Base-by-base conservation (phyloP, 2,113 vertebrate genomes). In the Pseudorasbora parva region DNA sequence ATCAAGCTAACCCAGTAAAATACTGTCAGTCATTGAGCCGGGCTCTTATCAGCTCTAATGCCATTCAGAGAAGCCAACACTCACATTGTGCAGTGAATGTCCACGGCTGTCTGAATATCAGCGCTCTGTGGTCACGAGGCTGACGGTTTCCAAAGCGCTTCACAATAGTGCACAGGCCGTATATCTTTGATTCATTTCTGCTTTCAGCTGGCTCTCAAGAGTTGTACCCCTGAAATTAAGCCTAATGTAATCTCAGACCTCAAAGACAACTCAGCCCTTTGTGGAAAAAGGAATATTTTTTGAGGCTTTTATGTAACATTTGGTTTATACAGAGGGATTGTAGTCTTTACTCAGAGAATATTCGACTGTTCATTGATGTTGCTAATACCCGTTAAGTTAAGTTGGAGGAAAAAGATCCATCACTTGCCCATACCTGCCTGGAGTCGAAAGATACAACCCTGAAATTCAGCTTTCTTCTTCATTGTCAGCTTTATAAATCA, bases 11-110 rank as follows among this genome's bases (percentile, higher is more conserved):
- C 75, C 64, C 23, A 73, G 68, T 57, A 71, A 72, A 81, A 81
- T 60, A 84, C 78, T 76, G 78, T 87, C 86, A 87, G 47, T 87
- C 86, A 87, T 71, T 82, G 68, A 81, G n/a, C 82, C 66, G 54
- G 69, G 59, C 66, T 84, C 77, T 60, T 86, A 78, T 69, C 82
- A 86, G 74, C 19, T 71, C 82, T 75, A 75, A 86, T 81, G 71
- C 69, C 82, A 43, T 74, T 77, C 59, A 56, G 57, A 83, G 49
- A 62, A 51, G 76, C 43, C 45, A 27, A 47, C 43, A 27, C 45
- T 80, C 37, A 21, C 83, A n/a, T 4, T 79, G 45, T 62, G 49
- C 84, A 62, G 82, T 62, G 74, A 60, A 60, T 41, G 56, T 72
- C 80, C 43, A 51, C 30, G 57, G 12, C 47, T 41, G 64, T 30